These are phyloP conservation scores for Ploceus nigricollis DNA, from an alignment of 2,113 vertebrate species.

Conservation along the genomic window DNA sequence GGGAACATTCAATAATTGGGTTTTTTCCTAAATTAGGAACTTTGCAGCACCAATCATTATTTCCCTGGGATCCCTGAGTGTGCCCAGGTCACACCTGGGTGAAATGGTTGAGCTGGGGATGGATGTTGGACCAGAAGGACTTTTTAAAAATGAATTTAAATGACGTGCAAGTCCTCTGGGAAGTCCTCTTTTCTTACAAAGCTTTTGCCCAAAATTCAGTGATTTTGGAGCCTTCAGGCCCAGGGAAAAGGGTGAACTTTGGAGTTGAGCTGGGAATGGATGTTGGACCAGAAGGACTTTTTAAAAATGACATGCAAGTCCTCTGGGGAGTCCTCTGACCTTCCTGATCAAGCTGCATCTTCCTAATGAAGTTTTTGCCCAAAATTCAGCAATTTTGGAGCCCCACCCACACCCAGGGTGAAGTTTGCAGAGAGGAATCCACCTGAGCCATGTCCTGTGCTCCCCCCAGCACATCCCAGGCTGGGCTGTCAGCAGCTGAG, in stretches of 20 bases:
- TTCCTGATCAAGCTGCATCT: background rate
- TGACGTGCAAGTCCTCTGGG: too few species aligned
- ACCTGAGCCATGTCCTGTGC: conserved; percentile 62
- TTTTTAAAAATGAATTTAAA: background rate
- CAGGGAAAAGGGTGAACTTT: too few species aligned
- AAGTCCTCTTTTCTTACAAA: background rate
- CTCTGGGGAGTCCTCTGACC: background rate
- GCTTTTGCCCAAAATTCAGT: background rate
- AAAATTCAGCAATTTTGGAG: background rate
- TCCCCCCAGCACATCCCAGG: conserved; percentile 70
- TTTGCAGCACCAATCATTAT: background rate
- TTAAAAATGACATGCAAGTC: background rate
- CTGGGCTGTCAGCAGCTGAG: conserved; percentile 80
- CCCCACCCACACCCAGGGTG: background rate
- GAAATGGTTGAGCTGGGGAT: background rate
- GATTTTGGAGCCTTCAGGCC: background rate
- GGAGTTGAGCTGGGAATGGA: background rate
- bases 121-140: background rate
- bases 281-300: too few species aligned
- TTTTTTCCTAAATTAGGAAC: background rate
- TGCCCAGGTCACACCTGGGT: background rate
- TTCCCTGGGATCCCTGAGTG: background rate
- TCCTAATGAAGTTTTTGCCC: background rate
- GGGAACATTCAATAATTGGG: background rate
- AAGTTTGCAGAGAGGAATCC: background rate